Base-by-base conservation (phyloP, 1,140 invertebrate species). In the Tachypleus tridentatus region DNA sequence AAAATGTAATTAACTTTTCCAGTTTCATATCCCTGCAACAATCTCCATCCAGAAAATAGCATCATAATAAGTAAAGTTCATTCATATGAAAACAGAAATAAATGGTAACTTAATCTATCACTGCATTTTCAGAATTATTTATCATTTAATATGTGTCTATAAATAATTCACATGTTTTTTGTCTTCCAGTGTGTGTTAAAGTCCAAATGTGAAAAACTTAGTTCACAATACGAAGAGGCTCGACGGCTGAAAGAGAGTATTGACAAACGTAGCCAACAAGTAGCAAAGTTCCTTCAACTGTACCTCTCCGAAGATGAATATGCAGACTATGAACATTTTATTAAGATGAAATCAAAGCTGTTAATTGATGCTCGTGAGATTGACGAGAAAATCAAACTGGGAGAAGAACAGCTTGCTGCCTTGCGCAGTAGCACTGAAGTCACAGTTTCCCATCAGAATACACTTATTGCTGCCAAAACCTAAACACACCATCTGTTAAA, bases 261-360 rank as follows among this genome's bases (percentile, higher is more conserved):
- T 66, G 89, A 93, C 74, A 83, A 85, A 60, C 82, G 90, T 29
- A 87, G 87, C 70, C 76, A 82, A 11, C 85, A 82, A 73, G 86
- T 93, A 6, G 84, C 85, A 4, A 80, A 81, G 49, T 84, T 90
- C 63, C 79, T 93, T 54, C 80, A 82, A 61, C 86, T 89, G 73
- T 87, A 88, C 76, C 80, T 93, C 62, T 82, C 80, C 65, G 80
- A 83, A 9, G 85, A 88, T 57, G 85, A 91, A 72, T 88, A 85
- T 73, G 84, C 85, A 47, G 89, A 92, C 72, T 93, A 91, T 74
- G 85, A 89, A 70, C 87, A 91, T 74, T 93, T 91, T 75, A 87
- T 93, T 70, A 88, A 87, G 72, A 92, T 91, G 87, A 93, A 93
- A 80, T 87, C 88, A 9, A 91, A 89, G 77, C 77, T 93, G 58